Evolutionary conservation across 2,113 vertebrate genomes (phyloP).

Genomic region (Egretta garzetta): DNA sequence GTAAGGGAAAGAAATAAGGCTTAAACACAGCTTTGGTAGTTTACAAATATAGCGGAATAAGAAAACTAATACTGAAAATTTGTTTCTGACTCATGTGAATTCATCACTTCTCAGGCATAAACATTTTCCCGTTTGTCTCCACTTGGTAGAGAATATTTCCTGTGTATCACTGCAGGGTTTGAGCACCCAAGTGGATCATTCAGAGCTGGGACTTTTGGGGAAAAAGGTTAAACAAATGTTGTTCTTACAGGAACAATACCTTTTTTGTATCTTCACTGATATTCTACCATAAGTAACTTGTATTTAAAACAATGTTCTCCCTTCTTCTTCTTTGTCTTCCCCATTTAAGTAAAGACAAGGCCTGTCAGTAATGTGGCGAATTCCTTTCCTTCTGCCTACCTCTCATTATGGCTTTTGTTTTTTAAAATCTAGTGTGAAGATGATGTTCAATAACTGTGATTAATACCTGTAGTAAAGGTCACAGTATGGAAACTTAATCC

Average conservation of each 20-base stretch:
- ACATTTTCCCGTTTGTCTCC: neutral
- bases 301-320: neutral
- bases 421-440: neutral
- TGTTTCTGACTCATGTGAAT: neutral
- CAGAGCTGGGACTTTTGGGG: neutral
- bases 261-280: neutral
- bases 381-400: neutral
- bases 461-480: neutral
- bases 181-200: neutral
- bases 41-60: neutral
- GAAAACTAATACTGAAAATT: neutral
- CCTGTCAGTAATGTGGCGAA: neutral
- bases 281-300: neutral
- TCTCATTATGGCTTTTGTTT: neutral
- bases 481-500: neutral
- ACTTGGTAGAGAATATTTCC: neutral
- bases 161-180: neutral
- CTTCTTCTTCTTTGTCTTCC: neutral
- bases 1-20: neutral
- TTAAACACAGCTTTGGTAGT: neutral
- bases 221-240: neutral
- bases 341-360: neutral
- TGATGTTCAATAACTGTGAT: neutral
- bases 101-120: rapidly evolving
- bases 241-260: rapidly evolving